Percentiles rank a stretch among this genome's conserved stretches.
Conservation (phyloP, 2,888 invertebrate species). For the Xylota sylvarum region DNA sequence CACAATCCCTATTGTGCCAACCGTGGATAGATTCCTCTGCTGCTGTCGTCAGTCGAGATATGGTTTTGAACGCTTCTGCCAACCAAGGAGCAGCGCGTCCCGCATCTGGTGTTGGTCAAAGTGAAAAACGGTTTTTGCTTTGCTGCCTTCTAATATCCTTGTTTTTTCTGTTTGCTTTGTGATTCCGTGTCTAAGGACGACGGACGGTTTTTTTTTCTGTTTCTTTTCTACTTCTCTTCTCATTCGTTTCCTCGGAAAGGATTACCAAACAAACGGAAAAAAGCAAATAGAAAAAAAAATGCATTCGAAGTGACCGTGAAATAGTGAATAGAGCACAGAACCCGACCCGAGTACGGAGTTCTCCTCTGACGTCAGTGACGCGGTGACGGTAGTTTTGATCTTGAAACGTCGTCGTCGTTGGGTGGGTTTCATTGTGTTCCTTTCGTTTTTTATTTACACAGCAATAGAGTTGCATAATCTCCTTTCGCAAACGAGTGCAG, state of each 20-base stretch:
- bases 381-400: conserved; percentile 75
- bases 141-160: conserved; percentile 66
- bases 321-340: conserved; percentile 27
- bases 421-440: conserved; percentile 32
- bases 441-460: conserved; percentile 26
- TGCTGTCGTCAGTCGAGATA: conserved; percentile 73
- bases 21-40: conserved; percentile 57
- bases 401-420: conserved; percentile 63
- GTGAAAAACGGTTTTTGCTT: conserved; percentile 69
- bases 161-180: conserved; percentile 62
- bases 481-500: conserved; percentile 41
- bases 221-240: neutral
- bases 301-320: conserved; percentile 71
- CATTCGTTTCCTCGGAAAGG: conserved; percentile 33
- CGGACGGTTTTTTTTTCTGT: neutral
- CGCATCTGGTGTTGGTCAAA: conserved; percentile 71
- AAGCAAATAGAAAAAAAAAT: conserved; percentile 10
- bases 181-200: conserved; percentile 28
- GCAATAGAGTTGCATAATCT: conserved; percentile 69
- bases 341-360: conserved; percentile 35
- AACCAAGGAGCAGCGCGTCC: conserved; percentile 73
- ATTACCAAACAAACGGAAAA: conserved; percentile 22
- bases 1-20: conserved; percentile 30
- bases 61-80: conserved; percentile 75
- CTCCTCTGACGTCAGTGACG: conserved; percentile 69